A percentile compares a stretch with the other conserved stretches of the same genome.
Conservation (phyloP, 1,140 invertebrate species). For the Brachionus koreanus region DNA sequence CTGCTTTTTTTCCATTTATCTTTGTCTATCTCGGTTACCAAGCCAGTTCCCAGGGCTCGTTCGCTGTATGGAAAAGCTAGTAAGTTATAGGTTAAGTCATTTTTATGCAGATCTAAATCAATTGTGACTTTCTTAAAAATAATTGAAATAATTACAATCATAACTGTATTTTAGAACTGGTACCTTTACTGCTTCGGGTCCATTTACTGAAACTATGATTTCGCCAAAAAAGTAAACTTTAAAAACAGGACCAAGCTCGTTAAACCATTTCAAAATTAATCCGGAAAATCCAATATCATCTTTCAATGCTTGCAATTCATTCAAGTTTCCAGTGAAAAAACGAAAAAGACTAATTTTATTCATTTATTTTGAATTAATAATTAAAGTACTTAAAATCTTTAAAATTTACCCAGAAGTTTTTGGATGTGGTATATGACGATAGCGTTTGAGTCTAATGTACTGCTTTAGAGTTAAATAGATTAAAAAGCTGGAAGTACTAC, state of each 20-base stretch:
- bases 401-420: not conserved
- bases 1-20: conserved; percentile 21
- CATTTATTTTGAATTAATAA: not conserved
- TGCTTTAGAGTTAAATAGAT: not conserved
- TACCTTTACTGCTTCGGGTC: conserved; percentile 17
- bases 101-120: conserved; percentile 29
- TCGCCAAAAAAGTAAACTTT: conserved; percentile 18
- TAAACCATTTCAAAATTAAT: not conserved
- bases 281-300: not conserved
- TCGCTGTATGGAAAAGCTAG: not conserved
- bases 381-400: too few relatives aligned
- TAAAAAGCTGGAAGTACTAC: not conserved
- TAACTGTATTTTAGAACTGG: not conserved
- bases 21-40: conserved; percentile 19
- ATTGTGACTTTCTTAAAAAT: conserved; percentile 12
- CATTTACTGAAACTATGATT: conserved; percentile 20
- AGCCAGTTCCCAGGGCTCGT: conserved; percentile 15
- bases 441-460: not conserved
- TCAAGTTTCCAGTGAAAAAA: conserved; percentile 27
- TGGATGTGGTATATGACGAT: not conserved
- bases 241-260: conserved; percentile 11
- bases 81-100: not conserved
- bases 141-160: not conserved
- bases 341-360: not conserved
- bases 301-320: not conserved